These are phyloP conservation scores for Yponomeuta cagnagella DNA, from an alignment of 2,888 invertebrate species.

Conservation along the genomic window DNA sequence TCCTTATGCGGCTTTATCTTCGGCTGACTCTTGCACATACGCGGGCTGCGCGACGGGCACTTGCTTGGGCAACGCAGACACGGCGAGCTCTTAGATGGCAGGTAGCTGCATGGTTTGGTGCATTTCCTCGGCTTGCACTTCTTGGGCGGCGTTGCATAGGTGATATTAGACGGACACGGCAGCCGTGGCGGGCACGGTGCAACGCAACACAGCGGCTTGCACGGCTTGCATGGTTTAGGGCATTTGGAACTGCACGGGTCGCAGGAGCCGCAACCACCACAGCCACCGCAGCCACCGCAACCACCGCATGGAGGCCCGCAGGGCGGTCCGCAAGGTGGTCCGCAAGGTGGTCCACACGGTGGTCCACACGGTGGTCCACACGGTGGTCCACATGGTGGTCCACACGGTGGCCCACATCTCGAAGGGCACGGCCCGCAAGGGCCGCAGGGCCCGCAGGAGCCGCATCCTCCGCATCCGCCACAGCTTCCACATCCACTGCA, in stretches of 20 bases:
- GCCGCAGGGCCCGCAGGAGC: not conserved
- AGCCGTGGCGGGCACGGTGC: conserved; percentile 25
- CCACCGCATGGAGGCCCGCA: not conserved
- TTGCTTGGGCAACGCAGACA: conserved; percentile 41
- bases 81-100: conserved; percentile 42
- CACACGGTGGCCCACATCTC: not conserved
- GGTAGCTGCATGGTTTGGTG: conserved; percentile 20
- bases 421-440: conserved; percentile 1
- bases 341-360: not conserved
- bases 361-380: not conserved
- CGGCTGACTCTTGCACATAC: conserved; percentile 44
- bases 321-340: not conserved
- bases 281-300: not conserved
- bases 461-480: not conserved
- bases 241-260: not conserved
- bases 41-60: conserved; percentile 37
- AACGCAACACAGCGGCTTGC: conserved; percentile 19
- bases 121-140: not conserved
- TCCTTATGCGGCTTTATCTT: conserved; percentile 46
- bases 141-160: not conserved
- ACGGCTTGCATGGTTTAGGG: not conserved
- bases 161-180: not conserved
- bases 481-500: not conserved
- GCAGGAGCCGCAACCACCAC: not conserved
- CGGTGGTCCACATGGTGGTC: not conserved